phyloP scores from a whole-genome alignment of 2,113 vertebrate species.

The Collichthys lucidus region DNA sequence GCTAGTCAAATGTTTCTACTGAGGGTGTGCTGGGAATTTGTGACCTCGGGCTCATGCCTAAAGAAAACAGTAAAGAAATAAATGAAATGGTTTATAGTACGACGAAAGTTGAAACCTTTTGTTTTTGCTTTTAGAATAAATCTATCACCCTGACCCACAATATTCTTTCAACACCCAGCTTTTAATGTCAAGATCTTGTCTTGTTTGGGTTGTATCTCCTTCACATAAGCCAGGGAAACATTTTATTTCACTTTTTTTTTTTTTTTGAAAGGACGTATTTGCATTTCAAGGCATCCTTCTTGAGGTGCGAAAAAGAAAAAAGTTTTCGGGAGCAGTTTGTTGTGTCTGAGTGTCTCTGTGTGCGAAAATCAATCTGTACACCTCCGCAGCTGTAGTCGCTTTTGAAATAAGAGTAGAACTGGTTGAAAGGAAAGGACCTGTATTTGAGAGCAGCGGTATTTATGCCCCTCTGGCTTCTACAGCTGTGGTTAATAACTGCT shows the following conservation, averaged over 20 bases:
- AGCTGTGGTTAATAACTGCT: not conserved
- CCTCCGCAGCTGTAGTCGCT: slow-evolving; percentile 15
- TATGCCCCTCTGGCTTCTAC: slow-evolving; percentile 22
- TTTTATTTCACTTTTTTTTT: not conserved
- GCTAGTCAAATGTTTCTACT: not conserved
- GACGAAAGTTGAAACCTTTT: not conserved
- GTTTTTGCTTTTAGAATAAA: slow-evolving; percentile 1
- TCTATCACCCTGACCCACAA: not conserved
- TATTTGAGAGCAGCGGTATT: slow-evolving; percentile 24
- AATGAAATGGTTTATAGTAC: not conserved
- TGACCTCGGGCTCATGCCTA: not conserved
- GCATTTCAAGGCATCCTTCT: slow-evolving; percentile 46
- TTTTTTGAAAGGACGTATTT: slow-evolving; percentile 30
- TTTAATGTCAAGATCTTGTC: slow-evolving; percentile 13
- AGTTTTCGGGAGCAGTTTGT: slow-evolving; percentile 31
- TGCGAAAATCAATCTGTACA: slow-evolving; percentile 46
- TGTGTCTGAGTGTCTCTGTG: slow-evolving; percentile 27
- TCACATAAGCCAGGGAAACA: slow-evolving; percentile 1
- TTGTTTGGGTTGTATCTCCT: not conserved
- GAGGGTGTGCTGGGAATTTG: not conserved
- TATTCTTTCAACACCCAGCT: not conserved
- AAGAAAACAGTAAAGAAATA: not conserved
- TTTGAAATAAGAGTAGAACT: slow-evolving; percentile 2
- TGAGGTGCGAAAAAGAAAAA: not conserved
- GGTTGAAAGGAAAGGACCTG: slow-evolving; percentile 35